A percentile compares a stretch with the other conserved stretches of the same genome.
These are phyloP conservation scores for Rhabditophanes sp. DNA, from an alignment of 2,888 invertebrate genomes.

Conservation along the genomic window DNA sequence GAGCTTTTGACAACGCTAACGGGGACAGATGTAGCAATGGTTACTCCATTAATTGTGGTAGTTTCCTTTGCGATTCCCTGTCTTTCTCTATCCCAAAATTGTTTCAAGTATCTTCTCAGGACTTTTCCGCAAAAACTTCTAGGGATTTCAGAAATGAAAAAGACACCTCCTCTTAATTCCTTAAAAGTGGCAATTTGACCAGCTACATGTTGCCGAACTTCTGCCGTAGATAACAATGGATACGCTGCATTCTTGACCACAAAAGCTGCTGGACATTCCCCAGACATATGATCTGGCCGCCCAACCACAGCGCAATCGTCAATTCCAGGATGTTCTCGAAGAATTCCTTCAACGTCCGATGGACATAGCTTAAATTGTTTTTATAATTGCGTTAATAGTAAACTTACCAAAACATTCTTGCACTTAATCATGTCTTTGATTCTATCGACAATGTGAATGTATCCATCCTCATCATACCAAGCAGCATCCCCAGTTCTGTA, in stretches of 20 bases:
- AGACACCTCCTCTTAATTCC: constrained; percentile 37
- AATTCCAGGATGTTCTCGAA: constrained; percentile 33
- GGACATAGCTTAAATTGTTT: constrained; percentile 32
- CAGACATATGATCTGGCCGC: constrained; percentile 31
- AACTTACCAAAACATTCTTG: constrained; percentile 26
- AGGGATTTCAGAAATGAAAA: constrained; percentile 39
- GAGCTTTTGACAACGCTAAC: too few species aligned
- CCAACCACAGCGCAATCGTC: constrained; percentile 41
- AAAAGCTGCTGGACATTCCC: constrained; percentile 38
- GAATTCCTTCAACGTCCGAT: constrained; percentile 29
- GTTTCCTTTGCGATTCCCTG: constrained; percentile 5
- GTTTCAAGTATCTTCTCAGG: constrained; percentile 22
- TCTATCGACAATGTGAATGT: constrained; percentile 66
- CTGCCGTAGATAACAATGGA: constrained; percentile 27
- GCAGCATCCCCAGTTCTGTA: constrained; percentile 58
- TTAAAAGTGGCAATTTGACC: constrained; percentile 37
- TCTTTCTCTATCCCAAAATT: constrained; percentile 34
- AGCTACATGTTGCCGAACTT: constrained; percentile 31
- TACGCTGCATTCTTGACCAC: constrained; percentile 23
- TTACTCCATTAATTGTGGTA: constrained; percentile 3
- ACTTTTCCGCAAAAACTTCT: constrained; percentile 32
- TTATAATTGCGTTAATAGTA: too few species aligned
- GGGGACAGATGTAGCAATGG: constrained; percentile 2
- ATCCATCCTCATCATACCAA: constrained; percentile 62
- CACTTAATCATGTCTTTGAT: constrained; percentile 64